phyloP scores from a whole-genome alignment of 2,797 vertebrate species.

The Hypotaenidia philippensis region DNA sequence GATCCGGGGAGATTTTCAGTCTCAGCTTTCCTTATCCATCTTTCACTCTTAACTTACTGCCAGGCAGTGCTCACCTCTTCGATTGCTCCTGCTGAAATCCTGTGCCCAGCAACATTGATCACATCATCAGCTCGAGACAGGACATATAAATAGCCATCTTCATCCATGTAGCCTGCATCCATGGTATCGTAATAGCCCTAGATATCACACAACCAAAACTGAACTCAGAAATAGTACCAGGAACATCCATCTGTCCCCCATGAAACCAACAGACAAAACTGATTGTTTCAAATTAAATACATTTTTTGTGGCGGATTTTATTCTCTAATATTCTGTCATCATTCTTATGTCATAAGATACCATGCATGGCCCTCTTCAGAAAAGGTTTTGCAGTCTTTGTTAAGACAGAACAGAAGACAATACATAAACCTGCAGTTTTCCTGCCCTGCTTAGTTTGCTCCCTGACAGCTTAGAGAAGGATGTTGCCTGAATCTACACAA shows the following conservation, averaged over 20 bases:
- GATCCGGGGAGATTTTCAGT: not conserved
- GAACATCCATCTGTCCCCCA: not conserved
- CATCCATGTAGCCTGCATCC: slow-evolving; percentile 93
- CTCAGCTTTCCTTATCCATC: not conserved
- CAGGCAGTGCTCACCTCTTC: slow-evolving; percentile 88
- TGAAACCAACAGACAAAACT: not conserved
- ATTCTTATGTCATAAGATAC: not conserved
- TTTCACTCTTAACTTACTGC: not conserved
- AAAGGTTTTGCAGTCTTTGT: not conserved
- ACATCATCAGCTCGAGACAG: slow-evolving; percentile 96
- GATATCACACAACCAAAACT: not conserved
- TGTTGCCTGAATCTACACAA: not conserved
- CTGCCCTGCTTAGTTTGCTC: not conserved
- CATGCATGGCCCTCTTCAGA: not conserved
- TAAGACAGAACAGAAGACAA: not conserved
- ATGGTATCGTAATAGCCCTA: slow-evolving; percentile 97
- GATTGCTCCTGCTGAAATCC: slow-evolving; percentile 92
- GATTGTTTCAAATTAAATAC: not conserved
- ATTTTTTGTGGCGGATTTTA: not conserved
- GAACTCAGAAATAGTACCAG: not conserved
- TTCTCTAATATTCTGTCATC: not conserved
- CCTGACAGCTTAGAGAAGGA: not conserved
- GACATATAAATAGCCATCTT: slow-evolving; percentile 92
- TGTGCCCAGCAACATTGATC: slow-evolving; percentile 96
- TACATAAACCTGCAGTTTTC: not conserved